phyloP scores from a whole-genome alignment of 2,888 invertebrate species.

The Tenthredo notha region DNA sequence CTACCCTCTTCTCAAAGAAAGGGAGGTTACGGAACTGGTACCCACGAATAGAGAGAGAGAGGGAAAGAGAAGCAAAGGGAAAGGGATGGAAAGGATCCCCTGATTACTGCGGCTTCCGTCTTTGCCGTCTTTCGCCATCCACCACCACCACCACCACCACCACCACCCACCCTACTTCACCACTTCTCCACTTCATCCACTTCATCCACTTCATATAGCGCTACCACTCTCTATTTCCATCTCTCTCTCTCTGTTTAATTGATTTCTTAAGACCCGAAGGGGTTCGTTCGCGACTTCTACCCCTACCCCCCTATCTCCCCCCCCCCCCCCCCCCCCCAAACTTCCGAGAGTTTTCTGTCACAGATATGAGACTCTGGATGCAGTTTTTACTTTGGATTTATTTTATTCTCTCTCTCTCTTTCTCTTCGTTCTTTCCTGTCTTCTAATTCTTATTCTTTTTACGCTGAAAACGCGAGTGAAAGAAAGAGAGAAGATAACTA shows the following conservation, averaged over 20 bases:
- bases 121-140: conserved; percentile 69
- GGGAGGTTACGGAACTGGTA: conserved; percentile 55
- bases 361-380: conserved; percentile 41
- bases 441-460: conserved; percentile 51
- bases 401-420: conserved; percentile 55
- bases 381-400: conserved; percentile 51
- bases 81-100: conserved; percentile 66
- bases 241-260: conserved; percentile 67
- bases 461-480: background rate
- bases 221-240: conserved; percentile 57
- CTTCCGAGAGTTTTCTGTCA: background rate
- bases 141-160: conserved; percentile 56
- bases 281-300: conserved; percentile 63
- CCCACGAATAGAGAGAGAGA: conserved; percentile 31
- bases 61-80: conserved; percentile 53
- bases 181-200: conserved; percentile 66
- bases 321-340: background rate
- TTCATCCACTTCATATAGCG: conserved; percentile 70
- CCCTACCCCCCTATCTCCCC: background rate
- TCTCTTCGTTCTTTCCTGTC: conserved; percentile 58
- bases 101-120: conserved; percentile 75
- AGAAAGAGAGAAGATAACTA: conserved; percentile 3
- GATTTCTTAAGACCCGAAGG: conserved; percentile 76
- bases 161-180: conserved; percentile 62
- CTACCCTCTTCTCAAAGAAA: conserved; percentile 54